A percentile compares a stretch with the other conserved stretches of the same genome.
Evolutionary conservation across 2,888 invertebrate genomes (phyloP).

Genomic region (Ennomos quercinarius): DNA sequence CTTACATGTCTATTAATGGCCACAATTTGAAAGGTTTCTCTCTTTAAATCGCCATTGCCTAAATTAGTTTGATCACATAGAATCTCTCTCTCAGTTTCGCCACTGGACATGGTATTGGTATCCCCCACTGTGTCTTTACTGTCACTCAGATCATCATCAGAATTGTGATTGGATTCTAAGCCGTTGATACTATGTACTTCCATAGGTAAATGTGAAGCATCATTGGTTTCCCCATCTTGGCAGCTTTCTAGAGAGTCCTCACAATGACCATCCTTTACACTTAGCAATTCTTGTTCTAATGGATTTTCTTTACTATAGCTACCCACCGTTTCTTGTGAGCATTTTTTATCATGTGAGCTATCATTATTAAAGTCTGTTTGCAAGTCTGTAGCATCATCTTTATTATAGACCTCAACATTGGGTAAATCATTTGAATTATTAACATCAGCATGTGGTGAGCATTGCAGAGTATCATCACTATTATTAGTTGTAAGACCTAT

Average conservation of each 20-base stretch:
- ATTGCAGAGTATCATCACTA: too few relatives aligned
- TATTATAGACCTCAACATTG: too few relatives aligned
- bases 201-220: neutral
- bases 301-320: too few relatives aligned
- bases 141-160: constrained; percentile 5
- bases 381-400: too few relatives aligned
- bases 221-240: neutral
- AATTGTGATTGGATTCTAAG: neutral
- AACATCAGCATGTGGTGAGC: too few relatives aligned
- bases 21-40: constrained; percentile 10
- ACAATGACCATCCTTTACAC: too few relatives aligned
- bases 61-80: neutral
- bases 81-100: constrained; percentile 1
- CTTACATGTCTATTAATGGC: constrained; percentile 14
- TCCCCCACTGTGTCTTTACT: constrained; percentile 8
- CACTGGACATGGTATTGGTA: constrained; percentile 9
- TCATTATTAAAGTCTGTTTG: too few relatives aligned
- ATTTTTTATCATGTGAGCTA: neutral
- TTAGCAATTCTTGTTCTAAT: too few relatives aligned
- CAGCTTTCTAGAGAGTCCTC: neutral
- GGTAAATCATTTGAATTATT: too few relatives aligned
- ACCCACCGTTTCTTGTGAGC: neutral
- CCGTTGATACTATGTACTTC: constrained; percentile 1
- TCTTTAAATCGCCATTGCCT: neutral
- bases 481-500: too few relatives aligned